These are phyloP conservation scores for Callionymus lyra DNA, from an alignment of 2,113 vertebrate species.

Conservation along the genomic window DNA sequence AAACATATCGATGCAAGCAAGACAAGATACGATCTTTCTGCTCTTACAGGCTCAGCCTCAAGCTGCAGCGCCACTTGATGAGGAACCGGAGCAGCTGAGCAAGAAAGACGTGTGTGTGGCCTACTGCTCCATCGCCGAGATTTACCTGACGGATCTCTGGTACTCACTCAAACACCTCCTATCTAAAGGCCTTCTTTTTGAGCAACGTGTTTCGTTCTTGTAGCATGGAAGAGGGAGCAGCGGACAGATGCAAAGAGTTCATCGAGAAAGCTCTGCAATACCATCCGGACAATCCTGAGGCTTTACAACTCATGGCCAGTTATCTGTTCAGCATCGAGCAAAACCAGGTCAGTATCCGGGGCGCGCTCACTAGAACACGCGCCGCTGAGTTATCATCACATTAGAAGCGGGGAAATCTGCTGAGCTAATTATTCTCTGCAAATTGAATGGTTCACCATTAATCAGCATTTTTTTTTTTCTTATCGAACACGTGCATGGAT, in stretches of 20 bases:
- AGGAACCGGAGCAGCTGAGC: constrained; percentile 37
- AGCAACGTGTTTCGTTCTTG: constrained; percentile 9
- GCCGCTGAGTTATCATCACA: constrained; percentile 46
- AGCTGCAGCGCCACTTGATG: constrained; percentile 40
- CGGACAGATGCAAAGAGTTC: constrained; percentile 66
- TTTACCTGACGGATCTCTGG: constrained; percentile 78
- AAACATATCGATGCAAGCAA: no score
- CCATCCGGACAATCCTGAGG: constrained; percentile 67
- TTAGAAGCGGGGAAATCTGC: constrained; percentile 39
- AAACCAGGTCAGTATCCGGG: constrained; percentile 66
- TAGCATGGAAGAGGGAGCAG: constrained; percentile 72
- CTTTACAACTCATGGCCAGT: constrained; percentile 76
- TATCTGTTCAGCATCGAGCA: constrained; percentile 74
- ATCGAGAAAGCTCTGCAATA: constrained; percentile 67
- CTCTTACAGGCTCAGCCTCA: constrained; percentile 36
- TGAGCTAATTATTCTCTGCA: constrained; percentile 59
- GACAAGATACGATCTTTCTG: background rate
- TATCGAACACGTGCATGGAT: constrained; percentile 27
- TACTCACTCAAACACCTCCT: constrained; percentile 27
- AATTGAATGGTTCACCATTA: constrained; percentile 57
- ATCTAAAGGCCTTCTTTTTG: constrained; percentile 1
- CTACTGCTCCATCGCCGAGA: constrained; percentile 74
- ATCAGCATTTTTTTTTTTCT: constrained; percentile 41
- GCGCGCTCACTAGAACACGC: constrained; percentile 11
- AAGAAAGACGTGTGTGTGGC: constrained; percentile 65